phyloP scores from a whole-genome alignment of 2,797 vertebrate genomes.

The Melanotaenia maccullochi region DNA sequence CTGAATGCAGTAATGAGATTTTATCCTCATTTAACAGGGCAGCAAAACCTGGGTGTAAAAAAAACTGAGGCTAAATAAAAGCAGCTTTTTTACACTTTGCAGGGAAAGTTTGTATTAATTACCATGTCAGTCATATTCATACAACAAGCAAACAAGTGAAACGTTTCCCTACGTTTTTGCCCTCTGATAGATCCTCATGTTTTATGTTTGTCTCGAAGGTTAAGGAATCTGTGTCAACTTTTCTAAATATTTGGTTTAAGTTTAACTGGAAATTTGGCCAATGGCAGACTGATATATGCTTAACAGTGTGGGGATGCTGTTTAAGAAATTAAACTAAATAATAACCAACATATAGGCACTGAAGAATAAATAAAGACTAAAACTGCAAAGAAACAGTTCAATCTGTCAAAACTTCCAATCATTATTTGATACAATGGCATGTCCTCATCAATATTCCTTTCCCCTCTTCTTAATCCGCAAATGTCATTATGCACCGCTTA shows the following conservation, averaged over 20 bases:
- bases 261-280: neutral
- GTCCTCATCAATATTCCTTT: neutral
- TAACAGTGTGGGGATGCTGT: neutral
- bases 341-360: slow-evolving; percentile 34
- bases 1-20: neutral
- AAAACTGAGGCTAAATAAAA: too few species aligned
- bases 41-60: too few species aligned
- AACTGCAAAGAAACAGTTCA: slow-evolving; percentile 9
- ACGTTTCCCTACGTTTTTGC: too few species aligned
- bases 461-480: neutral
- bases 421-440: neutral
- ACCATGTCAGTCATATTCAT: too few species aligned
- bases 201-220: neutral
- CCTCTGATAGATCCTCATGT: neutral
- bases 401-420: slow-evolving; percentile 16
- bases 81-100: too few species aligned
- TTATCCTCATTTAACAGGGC: too few species aligned
- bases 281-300: neutral
- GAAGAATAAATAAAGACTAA: slow-evolving; percentile 35
- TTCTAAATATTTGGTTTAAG: neutral
- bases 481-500: neutral
- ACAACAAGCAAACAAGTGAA: too few species aligned
- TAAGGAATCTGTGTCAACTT: neutral
- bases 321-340: neutral
- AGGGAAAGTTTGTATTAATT: too few species aligned